Evolutionary conservation across 2,797 vertebrate species (phyloP).

Genomic region (Pseudotriccus pelzelni): DNA sequence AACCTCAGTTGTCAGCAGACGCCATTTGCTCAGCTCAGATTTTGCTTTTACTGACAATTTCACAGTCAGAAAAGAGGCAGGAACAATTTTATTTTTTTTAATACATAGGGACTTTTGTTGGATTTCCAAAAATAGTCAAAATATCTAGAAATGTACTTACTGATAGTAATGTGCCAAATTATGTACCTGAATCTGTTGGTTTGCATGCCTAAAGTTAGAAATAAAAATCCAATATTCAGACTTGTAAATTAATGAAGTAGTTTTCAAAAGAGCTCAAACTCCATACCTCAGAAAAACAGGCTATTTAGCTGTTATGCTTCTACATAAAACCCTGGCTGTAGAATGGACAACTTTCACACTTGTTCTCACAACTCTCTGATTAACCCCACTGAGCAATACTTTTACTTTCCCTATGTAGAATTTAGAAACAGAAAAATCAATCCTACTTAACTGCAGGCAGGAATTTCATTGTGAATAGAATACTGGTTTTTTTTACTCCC

Average conservation of each 20-base stretch:
- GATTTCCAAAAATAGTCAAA: background rate
- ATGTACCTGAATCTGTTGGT: background rate
- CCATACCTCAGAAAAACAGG: background rate
- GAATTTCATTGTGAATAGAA: background rate
- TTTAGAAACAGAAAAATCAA: background rate
- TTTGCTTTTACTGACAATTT: background rate
- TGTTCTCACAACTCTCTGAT: background rate
- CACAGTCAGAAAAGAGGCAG: background rate
- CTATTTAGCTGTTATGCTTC: background rate
- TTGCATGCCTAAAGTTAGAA: background rate
- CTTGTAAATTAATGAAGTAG: background rate
- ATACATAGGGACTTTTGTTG: rapidly evolving
- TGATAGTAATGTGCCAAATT: background rate
- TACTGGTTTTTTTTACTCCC: background rate
- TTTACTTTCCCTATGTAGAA: background rate
- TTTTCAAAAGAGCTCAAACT: background rate
- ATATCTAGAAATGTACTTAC: background rate
- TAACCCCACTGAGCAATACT: background rate
- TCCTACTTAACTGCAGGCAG: background rate
- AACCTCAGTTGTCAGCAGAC: background rate
- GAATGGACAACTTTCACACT: background rate
- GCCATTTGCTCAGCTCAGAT: background rate
- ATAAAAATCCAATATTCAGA: background rate
- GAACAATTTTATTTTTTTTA: background rate
- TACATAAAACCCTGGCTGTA: background rate